Percentiles rank a stretch among this genome's conserved stretches.
These are phyloP conservation scores for Agapornis roseicollis DNA, from an alignment of 2,113 vertebrate species.

Conservation along the genomic window DNA sequence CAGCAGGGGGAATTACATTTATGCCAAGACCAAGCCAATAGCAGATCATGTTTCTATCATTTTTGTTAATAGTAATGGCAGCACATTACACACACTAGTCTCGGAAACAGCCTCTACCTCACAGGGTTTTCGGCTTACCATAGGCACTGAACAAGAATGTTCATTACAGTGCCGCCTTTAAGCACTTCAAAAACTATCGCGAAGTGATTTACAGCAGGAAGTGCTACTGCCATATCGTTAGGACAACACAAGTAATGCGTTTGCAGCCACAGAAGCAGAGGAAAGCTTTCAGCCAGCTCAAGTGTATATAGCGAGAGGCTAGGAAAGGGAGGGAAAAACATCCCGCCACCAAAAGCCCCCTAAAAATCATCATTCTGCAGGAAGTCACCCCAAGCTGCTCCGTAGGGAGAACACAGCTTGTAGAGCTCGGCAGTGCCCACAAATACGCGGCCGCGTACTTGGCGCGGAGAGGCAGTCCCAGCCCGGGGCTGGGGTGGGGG, in stretches of 20 bases:
- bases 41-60: background rate
- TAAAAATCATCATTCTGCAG: background rate
- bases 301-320: background rate
- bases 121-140: background rate
- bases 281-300: background rate
- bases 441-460: background rate
- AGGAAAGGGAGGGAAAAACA: rapidly evolving
- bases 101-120: background rate
- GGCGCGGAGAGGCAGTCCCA: background rate
- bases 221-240: background rate
- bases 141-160: background rate
- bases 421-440: background rate
- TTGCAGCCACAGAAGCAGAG: background rate
- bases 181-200: conserved; percentile 6
- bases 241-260: background rate
- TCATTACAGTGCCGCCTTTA: background rate
- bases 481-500: too few species aligned
- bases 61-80: background rate
- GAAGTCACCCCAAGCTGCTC: background rate
- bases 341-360: background rate
- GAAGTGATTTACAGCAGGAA: conserved; percentile 41
- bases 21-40: background rate
- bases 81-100: background rate
- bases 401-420: background rate
- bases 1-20: background rate